Evolutionary conservation across 2,888 invertebrate species (phyloP).

Genomic region (Sesia apiformis): DNA sequence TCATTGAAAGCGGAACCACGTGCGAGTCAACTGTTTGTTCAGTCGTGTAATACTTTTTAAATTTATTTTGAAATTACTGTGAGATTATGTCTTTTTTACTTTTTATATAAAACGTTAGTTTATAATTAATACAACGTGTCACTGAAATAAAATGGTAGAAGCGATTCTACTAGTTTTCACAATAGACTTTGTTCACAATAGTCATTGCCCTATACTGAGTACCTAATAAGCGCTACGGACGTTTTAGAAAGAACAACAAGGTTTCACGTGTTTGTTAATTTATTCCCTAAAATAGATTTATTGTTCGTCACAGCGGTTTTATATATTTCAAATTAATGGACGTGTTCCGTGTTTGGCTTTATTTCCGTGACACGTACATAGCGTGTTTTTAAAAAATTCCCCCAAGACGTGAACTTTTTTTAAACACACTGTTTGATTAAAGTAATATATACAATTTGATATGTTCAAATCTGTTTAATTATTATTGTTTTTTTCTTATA

Average conservation of each 20-base stretch:
- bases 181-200: no score
- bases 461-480: neutral
- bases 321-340: no score
- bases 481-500: conserved; percentile 24
- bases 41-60: neutral
- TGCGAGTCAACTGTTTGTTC: neutral
- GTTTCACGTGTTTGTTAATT: no score
- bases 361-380: no score
- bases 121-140: conserved; percentile 19
- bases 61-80: conserved; percentile 54
- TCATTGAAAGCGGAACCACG: conserved; percentile 1
- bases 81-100: conserved; percentile 66
- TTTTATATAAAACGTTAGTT: conserved; percentile 48
- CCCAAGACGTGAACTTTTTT: neutral
- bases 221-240: no score
- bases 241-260: no score
- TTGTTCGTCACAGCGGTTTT: no score
- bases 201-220: no score
- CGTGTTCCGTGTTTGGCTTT: no score
- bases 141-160: neutral
- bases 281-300: no score
- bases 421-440: neutral
- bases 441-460: neutral
- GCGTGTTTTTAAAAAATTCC: neutral
- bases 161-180: no score